Evolutionary conservation across 2,113 vertebrate genomes (phyloP).

Genomic region (Cynopterus brachyotis): DNA sequence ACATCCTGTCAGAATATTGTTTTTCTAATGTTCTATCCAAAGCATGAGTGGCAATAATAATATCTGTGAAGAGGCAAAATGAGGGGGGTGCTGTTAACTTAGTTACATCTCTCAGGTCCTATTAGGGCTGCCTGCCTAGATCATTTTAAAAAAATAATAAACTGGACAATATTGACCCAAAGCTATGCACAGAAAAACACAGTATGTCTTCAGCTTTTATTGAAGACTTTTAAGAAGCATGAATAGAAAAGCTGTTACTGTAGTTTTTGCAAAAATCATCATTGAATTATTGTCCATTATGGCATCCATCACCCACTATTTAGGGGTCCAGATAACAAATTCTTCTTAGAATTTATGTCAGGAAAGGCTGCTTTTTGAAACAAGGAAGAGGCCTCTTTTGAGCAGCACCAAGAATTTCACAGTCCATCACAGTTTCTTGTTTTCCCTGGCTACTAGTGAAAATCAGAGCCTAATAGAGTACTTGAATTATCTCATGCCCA

Average conservation of each 20-base stretch:
- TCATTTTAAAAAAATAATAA: background rate
- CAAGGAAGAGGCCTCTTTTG: background rate
- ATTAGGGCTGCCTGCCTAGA: background rate
- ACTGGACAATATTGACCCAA: background rate
- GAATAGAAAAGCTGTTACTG: background rate
- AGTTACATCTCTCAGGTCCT: background rate
- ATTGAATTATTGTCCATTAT: background rate
- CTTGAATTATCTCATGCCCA: background rate
- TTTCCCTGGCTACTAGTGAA: background rate
- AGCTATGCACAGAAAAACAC: background rate
- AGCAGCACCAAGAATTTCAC: background rate
- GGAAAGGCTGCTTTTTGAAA: background rate
- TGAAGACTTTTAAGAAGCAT: background rate
- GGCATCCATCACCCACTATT: background rate
- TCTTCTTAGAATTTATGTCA: background rate
- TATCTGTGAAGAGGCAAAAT: background rate
- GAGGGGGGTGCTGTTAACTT: background rate
- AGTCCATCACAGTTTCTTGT: background rate
- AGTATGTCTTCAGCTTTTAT: background rate
- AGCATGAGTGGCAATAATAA: background rate
- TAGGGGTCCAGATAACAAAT: background rate
- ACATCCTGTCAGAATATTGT: background rate
- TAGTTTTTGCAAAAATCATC: background rate
- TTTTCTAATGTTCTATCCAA: background rate
- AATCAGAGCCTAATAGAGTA: background rate